These are phyloP conservation scores for Melanostigma gelatinosum DNA, from an alignment of 2,113 vertebrate genomes.

Conservation along the genomic window DNA sequence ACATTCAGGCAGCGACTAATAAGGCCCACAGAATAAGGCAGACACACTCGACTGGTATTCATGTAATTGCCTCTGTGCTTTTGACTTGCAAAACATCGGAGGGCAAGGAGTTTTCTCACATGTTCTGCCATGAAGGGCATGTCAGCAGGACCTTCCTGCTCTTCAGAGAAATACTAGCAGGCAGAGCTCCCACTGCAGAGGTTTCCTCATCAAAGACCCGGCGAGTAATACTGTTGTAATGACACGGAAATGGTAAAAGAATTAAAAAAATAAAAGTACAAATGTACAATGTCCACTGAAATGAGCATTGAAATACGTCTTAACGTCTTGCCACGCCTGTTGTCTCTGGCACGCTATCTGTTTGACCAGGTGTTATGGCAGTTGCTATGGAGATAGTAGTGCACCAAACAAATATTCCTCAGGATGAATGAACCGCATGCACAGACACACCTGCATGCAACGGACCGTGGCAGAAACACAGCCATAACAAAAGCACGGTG, in stretches of 20 bases:
- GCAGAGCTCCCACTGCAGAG: conserved; percentile 63
- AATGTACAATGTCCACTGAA: conserved; percentile 32
- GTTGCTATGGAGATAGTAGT: conserved; percentile 66
- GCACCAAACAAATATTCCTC: conserved; percentile 54
- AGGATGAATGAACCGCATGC: conserved; percentile 8
- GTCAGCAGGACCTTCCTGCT: conserved; percentile 53
- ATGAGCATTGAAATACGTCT: conserved; percentile 23
- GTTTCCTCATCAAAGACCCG: conserved; percentile 66
- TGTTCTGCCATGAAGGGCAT: conserved; percentile 54
- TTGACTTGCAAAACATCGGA: conserved; percentile 57
- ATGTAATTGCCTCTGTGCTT: conserved; percentile 33
- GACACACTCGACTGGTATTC: conserved; percentile 34
- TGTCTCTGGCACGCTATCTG: conserved; percentile 52
- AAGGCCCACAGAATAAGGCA: conserved; percentile 19
- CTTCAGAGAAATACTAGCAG: conserved; percentile 50
- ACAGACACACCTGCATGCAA: conserved; percentile 69
- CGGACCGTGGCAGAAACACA: conserved; percentile 54
- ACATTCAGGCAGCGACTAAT: conserved; percentile 37
- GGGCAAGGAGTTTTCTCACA: conserved; percentile 51
- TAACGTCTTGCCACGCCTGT: conserved; percentile 37
- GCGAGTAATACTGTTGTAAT: conserved; percentile 69
- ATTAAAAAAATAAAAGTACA: conserved; percentile 1
- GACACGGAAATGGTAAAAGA: conserved; percentile 51
- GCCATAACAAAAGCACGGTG: conserved; percentile 61
- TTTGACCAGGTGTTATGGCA: conserved; percentile 56